Conservation (phyloP, 1,140 invertebrate genomes). For the Prorops nasuta region DNA sequence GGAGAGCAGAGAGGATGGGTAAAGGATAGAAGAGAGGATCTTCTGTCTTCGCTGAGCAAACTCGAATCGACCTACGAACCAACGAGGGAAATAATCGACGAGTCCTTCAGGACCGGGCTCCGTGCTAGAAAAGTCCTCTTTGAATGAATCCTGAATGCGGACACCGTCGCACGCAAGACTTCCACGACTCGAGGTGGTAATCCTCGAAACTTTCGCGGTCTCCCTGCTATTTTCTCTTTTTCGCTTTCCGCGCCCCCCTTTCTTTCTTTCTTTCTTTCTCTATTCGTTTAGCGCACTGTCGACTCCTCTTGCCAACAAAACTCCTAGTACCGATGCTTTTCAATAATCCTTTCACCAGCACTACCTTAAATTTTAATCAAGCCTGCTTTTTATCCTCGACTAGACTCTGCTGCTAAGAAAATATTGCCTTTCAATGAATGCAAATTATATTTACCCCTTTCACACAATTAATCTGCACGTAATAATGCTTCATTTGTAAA, state of each 20-base stretch:
- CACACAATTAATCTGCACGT: no score
- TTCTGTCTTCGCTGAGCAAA: conserved; percentile 9
- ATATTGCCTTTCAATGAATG: no score
- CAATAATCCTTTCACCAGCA: no score
- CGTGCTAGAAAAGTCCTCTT: conserved; percentile 11
- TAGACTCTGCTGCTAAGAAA: no score
- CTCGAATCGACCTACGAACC: background rate
- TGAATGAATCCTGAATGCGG: conserved; percentile 18
- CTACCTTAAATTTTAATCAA: no score
- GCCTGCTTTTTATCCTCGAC: no score
- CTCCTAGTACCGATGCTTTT: no score
- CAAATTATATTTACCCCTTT: no score
- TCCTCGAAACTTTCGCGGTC: background rate
- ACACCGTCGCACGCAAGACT: conserved; percentile 16
- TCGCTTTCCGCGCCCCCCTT: background rate
- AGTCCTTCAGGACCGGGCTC: conserved; percentile 11
- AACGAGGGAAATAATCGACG: conserved; percentile 18
- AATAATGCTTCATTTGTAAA: no score
- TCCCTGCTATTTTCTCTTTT: background rate
- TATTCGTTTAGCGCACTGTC: no score
- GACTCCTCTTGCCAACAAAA: no score
- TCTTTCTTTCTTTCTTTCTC: background rate
- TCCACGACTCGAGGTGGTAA: background rate
- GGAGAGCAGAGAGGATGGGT: background rate
- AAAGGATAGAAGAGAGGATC: conserved; percentile 12